Evolutionary conservation across 2,888 invertebrate species (phyloP).

Genomic region (Hermaeophaga mercurialis): DNA sequence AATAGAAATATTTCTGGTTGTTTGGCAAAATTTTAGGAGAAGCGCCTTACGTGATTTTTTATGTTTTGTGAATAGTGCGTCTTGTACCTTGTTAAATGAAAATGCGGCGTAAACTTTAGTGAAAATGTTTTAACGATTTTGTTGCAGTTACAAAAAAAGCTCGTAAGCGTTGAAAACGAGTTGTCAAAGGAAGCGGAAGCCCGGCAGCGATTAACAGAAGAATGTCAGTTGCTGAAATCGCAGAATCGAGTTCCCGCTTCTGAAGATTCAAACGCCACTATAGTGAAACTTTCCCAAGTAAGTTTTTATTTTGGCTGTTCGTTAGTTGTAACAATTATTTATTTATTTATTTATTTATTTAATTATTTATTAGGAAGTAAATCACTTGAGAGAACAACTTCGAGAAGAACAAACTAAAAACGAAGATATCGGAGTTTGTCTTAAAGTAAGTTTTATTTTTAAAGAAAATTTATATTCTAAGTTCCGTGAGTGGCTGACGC

Average conservation of each 20-base stretch:
- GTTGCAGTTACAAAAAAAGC: conserved; percentile 41
- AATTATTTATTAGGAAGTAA: conserved; percentile 46
- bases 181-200: conserved; percentile 44
- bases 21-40: no score
- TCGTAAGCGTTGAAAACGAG: conserved; percentile 45
- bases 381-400: conserved; percentile 44
- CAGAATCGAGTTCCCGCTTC: conserved; percentile 23
- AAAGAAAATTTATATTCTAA: conserved; percentile 2
- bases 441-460: conserved; percentile 40
- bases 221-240: conserved; percentile 27
- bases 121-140: conserved; percentile 34
- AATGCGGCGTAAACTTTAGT: no score
- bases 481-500: background rate
- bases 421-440: conserved; percentile 37
- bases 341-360: no score
- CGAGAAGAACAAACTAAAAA: conserved; percentile 44
- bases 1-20: no score
- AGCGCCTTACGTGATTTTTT: no score
- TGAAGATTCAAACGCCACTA: conserved; percentile 37
- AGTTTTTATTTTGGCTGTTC: no score
- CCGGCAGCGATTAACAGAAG: conserved; percentile 41
- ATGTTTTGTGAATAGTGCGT: no score
- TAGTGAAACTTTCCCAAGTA: conserved; percentile 46
- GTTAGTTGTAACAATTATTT: no score
- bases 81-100: no score